Conservation (phyloP, 64 coral and sea anemone species). For the Cladopsammia gracilis region DNA sequence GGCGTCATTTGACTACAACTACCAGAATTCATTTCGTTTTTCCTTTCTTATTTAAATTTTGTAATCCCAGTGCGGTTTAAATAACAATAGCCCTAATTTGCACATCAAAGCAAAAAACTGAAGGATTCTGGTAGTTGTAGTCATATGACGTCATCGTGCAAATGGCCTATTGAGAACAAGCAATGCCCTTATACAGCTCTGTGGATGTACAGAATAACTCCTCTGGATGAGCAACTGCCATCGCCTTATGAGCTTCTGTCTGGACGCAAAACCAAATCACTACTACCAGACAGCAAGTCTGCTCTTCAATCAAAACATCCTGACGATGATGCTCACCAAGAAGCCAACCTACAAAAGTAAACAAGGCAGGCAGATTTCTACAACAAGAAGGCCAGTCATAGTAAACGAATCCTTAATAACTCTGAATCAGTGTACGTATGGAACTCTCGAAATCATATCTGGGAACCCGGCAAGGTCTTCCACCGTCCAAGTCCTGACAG, state of each 20-base stretch:
- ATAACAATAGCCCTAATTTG: no score
- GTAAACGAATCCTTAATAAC: constrained; percentile 18
- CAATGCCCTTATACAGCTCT: constrained; percentile 70
- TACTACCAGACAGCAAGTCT: constrained; percentile 29
- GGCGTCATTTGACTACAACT: no score
- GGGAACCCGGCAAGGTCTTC: constrained; percentile 50
- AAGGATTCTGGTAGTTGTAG: no score
- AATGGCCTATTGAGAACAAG: constrained; percentile 42
- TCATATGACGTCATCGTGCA: no score
- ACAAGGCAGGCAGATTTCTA: constrained; percentile 58
- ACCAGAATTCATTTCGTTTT: no score
- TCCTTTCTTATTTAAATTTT: no score
- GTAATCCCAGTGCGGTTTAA: no score
- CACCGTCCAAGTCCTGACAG: constrained; percentile 33
- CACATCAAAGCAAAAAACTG: no score
- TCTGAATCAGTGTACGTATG: constrained; percentile 50
- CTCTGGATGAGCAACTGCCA: constrained; percentile 63
- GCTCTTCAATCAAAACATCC: constrained; percentile 54
- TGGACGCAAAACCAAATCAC: constrained; percentile 57
- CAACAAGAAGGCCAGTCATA: constrained; percentile 29
- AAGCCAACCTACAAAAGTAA: constrained; percentile 52
- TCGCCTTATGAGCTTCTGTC: constrained; percentile 71
- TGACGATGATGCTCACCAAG: constrained; percentile 12
- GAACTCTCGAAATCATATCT: constrained; percentile 57
- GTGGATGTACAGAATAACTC: constrained; percentile 75